Conservation (phyloP, 2,113 vertebrate genomes). For the Psittacula cyanocephala region DNA sequence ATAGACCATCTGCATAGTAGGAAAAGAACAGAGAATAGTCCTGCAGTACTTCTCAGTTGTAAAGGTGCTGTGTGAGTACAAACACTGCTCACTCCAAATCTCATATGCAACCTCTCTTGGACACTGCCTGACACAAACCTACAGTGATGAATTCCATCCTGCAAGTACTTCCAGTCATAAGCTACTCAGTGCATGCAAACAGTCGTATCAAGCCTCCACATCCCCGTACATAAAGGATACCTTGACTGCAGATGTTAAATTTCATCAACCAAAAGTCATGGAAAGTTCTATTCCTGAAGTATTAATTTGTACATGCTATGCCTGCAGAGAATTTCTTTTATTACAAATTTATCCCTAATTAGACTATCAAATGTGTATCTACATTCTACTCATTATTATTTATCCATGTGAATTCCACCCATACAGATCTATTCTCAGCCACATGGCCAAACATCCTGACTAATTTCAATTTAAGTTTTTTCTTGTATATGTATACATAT, state of each 20-base stretch:
- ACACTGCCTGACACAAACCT: background rate
- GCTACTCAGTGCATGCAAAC: background rate
- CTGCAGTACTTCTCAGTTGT: background rate
- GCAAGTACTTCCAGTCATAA: background rate
- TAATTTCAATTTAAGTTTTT: background rate
- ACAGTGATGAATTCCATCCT: background rate
- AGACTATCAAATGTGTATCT: background rate
- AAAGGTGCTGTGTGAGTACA: background rate
- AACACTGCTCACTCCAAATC: background rate
- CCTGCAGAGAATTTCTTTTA: background rate
- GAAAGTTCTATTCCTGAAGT: background rate
- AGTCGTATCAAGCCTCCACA: background rate
- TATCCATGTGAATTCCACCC: slow-evolving; percentile 2
- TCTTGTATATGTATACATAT: too few species aligned
- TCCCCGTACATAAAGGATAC: background rate
- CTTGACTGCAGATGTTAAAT: background rate
- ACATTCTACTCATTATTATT: background rate
- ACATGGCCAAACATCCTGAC: slow-evolving; percentile 22
- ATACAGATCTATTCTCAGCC: background rate
- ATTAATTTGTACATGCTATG: background rate
- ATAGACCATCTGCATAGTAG: background rate
- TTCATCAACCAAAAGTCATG: background rate
- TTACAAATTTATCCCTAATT: background rate
- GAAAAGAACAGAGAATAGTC: background rate
- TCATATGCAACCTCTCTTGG: background rate